phyloP scores from a whole-genome alignment of 2,113 vertebrate species.

The Scomber scombrus region DNA sequence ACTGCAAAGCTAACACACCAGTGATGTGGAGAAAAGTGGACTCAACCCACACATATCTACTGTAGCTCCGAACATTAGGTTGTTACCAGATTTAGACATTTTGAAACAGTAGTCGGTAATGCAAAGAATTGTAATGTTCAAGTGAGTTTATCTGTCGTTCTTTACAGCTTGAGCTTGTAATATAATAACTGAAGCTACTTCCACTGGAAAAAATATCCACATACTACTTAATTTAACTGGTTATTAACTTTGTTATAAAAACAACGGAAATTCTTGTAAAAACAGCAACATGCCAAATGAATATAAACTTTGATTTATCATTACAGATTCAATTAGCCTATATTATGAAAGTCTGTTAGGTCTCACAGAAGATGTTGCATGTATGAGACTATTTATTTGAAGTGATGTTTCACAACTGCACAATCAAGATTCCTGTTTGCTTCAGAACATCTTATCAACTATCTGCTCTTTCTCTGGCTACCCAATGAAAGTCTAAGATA shows the following conservation, averaged over 20 bases:
- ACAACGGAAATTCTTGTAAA: neutral
- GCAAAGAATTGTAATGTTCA: neutral
- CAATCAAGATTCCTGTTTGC: neutral
- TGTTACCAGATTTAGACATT: no score
- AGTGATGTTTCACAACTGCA: neutral
- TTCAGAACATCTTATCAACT: slow-evolving; percentile 25
- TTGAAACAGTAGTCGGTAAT: neutral
- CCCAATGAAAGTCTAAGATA: slow-evolving; percentile 22
- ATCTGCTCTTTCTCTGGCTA: neutral
- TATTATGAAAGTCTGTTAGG: neutral
- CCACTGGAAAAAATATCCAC: no score
- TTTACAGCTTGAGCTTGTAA: no score
- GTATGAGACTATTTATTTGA: neutral
- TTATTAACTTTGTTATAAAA: neutral
- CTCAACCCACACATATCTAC: neutral
- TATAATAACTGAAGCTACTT: no score
- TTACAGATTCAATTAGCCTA: neutral
- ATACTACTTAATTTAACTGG: neutral
- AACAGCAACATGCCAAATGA: neutral
- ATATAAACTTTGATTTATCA: neutral
- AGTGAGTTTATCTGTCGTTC: no score
- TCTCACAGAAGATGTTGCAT: neutral
- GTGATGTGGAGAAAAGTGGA: neutral
- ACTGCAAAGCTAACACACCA: neutral
- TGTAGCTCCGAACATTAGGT: neutral